Base-by-base conservation (phyloP, 1,140 invertebrate genomes). In the silkworm (Bombyx mori) region DNA sequence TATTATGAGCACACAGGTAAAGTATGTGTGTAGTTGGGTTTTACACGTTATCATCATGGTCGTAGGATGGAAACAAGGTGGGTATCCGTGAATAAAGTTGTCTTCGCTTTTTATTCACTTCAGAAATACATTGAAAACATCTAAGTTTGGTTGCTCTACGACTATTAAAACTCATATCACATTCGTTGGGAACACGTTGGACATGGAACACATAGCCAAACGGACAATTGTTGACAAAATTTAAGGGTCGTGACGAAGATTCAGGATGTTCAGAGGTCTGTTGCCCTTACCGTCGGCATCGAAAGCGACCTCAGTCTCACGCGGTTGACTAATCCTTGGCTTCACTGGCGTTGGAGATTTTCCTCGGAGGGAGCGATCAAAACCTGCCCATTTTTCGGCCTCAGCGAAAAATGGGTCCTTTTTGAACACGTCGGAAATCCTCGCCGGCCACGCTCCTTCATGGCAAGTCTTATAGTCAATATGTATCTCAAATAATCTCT, bases 221-320 rank as follows among this genome's bases (percentile, higher is more conserved):
- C 57, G 55, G 49, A 48, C 42, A 42, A 44, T 48, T 48, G 47
- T 35, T 22, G 42, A 47, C 57, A 48, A 52, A 53, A 57, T 49
- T 48, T 65, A 61, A 69, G 72, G 75, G 69, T 70, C 61, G 71
- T 76, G 76, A 77, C 75, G 77, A 79, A 85, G 75, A 78, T 63
- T 75, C 68, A 78, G 71, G 67, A 63, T 66, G 57, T 53, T 57
- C 55, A 60, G 62, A 62, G 59, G 68, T 75, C 78, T 82, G 76
- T 69, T 73, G 79, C 77, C 81, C 89, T 89, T 91, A 92, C 91
- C 91, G 82, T 92, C 91, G 85, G 91, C 90, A 86, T 93, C 92
- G 83, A 89, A 93, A 64, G 91, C 92, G 68, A 92, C 88, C 85
- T 92, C 91, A 69, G 87, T 88, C 69, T 91, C 88, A 60, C 91